Base-by-base conservation (phyloP, 2,888 invertebrate genomes). In the Anorthoa munda region DNA sequence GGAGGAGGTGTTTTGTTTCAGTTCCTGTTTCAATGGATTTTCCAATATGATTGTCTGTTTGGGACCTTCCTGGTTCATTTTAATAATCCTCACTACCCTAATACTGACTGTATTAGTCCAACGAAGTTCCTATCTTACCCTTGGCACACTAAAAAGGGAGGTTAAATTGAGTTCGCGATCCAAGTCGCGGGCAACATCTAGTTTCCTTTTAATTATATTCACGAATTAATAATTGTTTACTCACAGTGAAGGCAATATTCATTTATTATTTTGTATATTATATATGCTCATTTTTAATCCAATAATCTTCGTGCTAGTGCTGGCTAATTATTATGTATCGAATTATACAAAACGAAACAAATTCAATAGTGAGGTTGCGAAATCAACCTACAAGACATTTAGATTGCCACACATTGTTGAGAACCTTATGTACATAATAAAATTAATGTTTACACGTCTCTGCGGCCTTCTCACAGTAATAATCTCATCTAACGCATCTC, bases 381-480 rank as follows among this genome's bases (percentile, higher is more conserved):
- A 85, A 85, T 78, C 72, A 71, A 65, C 26, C 61, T 75, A 70
- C 63, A 75, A 77, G 73, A 74, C 72, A 76, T 79, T 78, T 68
- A 77, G 66, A 76, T 85, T 85, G 79, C 80, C 79, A 83, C 84
- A 81, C 79, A 85, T 88, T 85, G 84, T 82, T 82, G 75, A 83
- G 81, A 80, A 84, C 71, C 75, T 74, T 81, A 83, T 77, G 84
- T 77, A 83, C 77, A 84, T 79, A 81, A 84, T 83, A 82, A 87
- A 88, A 91, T 92, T 91, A 89, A 86, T 90, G 87, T 91, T 90
- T 90, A 89, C 86, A 86, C 89, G 88, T 85, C 86, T 86, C 86
- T 79, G 65, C 83, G 91, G 84, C 92, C 92, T 92, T 92, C 90
- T 84, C 81, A 86, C 78, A 72, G 74, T 72, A 86, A 83, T 84